phyloP scores from a whole-genome alignment of 53 echinoderm and acorn worm species.

The Apostichopus leukothele region DNA sequence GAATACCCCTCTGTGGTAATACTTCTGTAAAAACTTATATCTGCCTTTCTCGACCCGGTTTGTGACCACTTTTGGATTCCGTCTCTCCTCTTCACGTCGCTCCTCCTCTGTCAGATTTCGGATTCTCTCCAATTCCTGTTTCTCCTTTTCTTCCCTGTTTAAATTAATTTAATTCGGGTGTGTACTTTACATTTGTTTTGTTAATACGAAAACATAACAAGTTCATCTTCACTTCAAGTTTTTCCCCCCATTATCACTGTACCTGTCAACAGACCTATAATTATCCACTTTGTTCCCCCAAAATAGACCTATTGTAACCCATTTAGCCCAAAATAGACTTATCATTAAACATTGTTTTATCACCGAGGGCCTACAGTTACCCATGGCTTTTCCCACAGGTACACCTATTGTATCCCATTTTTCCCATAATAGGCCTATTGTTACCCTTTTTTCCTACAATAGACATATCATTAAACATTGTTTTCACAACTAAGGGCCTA shows the following conservation, averaged over 20 bases:
- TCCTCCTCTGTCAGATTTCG: constrained; percentile 86
- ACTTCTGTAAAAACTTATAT: constrained; percentile 89
- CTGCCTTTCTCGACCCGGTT: constrained; percentile 86
- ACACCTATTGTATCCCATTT: too few species aligned
- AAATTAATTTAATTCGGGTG: neutral
- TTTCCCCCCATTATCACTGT: neutral
- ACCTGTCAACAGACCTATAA: too few species aligned
- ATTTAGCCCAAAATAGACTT: too few species aligned
- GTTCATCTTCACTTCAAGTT: neutral
- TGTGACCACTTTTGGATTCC: constrained; percentile 71
- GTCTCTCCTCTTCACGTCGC: constrained; percentile 66
- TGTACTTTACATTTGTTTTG: neutral
- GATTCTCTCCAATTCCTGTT: constrained; percentile 70
- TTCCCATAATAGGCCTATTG: too few species aligned
- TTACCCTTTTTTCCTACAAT: too few species aligned
- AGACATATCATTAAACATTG: too few species aligned
- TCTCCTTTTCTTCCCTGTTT: constrained; percentile 79
- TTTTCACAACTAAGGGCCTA: too few species aligned
- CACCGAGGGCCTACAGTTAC: too few species aligned
- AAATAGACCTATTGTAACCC: too few species aligned
- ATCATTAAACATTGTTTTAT: too few species aligned
- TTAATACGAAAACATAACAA: neutral
- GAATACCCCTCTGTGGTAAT: constrained; percentile 92
- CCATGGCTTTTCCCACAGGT: too few species aligned
- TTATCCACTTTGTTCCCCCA: too few species aligned